These are phyloP conservation scores for Urechis unicinctus DNA, from an alignment of 2,888 invertebrate species.

Conservation along the genomic window DNA sequence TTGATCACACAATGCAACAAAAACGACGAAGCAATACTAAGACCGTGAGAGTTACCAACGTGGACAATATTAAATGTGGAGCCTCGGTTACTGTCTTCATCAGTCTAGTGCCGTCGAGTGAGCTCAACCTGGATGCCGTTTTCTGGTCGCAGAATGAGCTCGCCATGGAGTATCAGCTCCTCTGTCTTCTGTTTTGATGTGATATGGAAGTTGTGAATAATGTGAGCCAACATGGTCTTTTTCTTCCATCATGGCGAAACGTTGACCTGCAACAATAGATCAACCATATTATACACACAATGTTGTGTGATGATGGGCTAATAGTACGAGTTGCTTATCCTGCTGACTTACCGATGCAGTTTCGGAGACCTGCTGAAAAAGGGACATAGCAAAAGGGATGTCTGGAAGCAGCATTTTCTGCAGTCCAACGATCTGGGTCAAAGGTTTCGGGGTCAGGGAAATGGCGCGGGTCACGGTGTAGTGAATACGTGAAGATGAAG, in stretches of 20 bases:
- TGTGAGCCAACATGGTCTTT: constrained; percentile 57
- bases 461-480: constrained; percentile 60
- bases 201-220: constrained; percentile 58
- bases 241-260: constrained; percentile 53
- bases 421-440: constrained; percentile 72
- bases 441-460: constrained; percentile 66
- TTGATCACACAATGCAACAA: no score
- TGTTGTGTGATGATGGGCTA: no score
- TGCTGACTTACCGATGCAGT: constrained; percentile 50
- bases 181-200: constrained; percentile 57
- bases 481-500: constrained; percentile 26
- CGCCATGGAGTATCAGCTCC: constrained; percentile 58
- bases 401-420: constrained; percentile 67
- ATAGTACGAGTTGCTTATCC: no score
- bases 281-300: no score
- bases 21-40: no score
- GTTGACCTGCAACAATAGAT: constrained; percentile 39
- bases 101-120: no score
- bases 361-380: constrained; percentile 53
- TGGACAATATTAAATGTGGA: no score
- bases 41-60: no score
- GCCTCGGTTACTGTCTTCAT: no score
- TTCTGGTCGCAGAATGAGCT: constrained; percentile 59
- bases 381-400: constrained; percentile 57
- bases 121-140: constrained; percentile 55